Evolutionary conservation across 2,888 invertebrate species (phyloP).

Genomic region (Sesamia inferens): DNA sequence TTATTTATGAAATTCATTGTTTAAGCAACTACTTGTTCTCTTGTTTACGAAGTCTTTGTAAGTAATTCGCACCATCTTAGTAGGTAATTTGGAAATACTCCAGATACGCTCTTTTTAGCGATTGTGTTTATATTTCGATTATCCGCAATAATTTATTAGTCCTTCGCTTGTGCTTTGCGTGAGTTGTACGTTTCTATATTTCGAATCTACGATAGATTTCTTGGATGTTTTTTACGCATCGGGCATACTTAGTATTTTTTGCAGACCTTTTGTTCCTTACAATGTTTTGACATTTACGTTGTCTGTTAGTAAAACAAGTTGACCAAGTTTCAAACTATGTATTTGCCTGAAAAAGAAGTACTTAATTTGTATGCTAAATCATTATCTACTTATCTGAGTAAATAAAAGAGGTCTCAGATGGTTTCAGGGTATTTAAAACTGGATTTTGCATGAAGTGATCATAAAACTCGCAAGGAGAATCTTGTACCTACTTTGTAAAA

Average conservation of each 20-base stretch:
- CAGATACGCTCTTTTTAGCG: constrained; percentile 25
- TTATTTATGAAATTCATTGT: not conserved
- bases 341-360: constrained; percentile 3
- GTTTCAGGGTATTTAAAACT: constrained; percentile 16
- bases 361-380: constrained; percentile 20
- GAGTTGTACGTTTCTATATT: constrained; percentile 24
- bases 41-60: not conserved
- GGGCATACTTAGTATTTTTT: not conserved
- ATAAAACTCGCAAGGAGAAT: constrained; percentile 32
- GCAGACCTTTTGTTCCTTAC: constrained; percentile 1
- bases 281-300: constrained; percentile 3
- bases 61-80: constrained; percentile 13
- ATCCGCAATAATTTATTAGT: constrained; percentile 34
- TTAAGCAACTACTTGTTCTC: not conserved
- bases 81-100: constrained; percentile 36
- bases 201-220: constrained; percentile 10
- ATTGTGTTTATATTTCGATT: constrained; percentile 40
- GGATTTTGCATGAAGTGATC: constrained; percentile 19
- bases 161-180: constrained; percentile 28
- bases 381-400: constrained; percentile 19
- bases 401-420: constrained; percentile 26
- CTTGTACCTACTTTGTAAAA: constrained; percentile 10
- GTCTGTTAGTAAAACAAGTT: constrained; percentile 3
- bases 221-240: constrained; percentile 9
- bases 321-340: constrained; percentile 8